These are phyloP conservation scores for Acronicta aceris DNA, from an alignment of 2,888 invertebrate species.

Conservation along the genomic window DNA sequence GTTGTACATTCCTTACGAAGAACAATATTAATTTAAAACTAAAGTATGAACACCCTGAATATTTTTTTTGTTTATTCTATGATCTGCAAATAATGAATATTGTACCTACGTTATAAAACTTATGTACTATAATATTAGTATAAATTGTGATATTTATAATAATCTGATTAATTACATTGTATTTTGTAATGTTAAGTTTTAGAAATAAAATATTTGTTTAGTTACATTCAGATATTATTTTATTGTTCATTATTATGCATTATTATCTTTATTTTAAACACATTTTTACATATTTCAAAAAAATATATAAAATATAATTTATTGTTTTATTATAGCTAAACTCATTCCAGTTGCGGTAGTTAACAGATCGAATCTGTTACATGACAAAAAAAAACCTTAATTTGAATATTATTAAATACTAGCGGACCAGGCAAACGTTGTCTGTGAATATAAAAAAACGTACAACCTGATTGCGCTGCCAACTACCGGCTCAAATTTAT, in stretches of 20 bases:
- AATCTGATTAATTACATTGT: constrained; percentile 60
- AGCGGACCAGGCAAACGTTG: too few relatives aligned
- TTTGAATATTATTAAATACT: too few relatives aligned
- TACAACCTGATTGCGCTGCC: too few relatives aligned
- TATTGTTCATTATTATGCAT: not conserved
- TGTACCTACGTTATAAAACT: constrained; percentile 27
- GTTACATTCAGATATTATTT: constrained; percentile 4
- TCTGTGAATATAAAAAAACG: too few relatives aligned
- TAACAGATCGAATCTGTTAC: not conserved
- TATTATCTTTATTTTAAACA: too few relatives aligned
- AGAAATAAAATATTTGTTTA: constrained; percentile 70
- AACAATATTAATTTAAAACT: constrained; percentile 41
- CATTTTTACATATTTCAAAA: too few relatives aligned
- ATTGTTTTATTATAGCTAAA: not conserved
- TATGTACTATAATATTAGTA: constrained; percentile 43
- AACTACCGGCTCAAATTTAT: too few relatives aligned
- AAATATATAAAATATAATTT: not conserved
- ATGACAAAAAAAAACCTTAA: too few relatives aligned
- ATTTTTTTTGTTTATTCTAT: constrained; percentile 52
- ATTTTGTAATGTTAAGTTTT: constrained; percentile 76
- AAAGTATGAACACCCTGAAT: constrained; percentile 53
- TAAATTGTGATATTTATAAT: constrained; percentile 62
- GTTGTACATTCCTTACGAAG: constrained; percentile 47
- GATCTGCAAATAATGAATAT: constrained; percentile 54
- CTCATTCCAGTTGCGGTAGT: not conserved